These are phyloP conservation scores for Slavum lentiscoides DNA, from an alignment of 2,888 invertebrate species.

Conservation along the genomic window DNA sequence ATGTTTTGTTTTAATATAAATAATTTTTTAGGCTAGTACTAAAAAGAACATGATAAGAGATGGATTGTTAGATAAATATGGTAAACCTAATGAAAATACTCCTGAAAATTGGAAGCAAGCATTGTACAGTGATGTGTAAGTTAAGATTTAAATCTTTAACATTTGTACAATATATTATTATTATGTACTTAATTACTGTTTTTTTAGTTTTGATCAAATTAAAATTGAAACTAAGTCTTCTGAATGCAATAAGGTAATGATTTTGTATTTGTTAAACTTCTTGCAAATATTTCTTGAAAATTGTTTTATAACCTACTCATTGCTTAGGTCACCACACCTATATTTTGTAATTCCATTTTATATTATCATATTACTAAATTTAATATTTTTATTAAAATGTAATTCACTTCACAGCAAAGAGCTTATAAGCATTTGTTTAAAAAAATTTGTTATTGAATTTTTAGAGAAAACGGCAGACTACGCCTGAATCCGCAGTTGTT, in stretches of 20 bases:
- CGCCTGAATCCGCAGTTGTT: background rate
- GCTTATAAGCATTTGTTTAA: no score
- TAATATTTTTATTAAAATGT: no score
- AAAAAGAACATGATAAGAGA: constrained; percentile 88
- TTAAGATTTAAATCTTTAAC: background rate
- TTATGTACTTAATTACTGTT: constrained; percentile 41
- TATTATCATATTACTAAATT: no score
- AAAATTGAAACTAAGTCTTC: background rate
- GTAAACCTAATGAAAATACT: constrained; percentile 95
- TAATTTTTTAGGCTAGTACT: constrained; percentile 68
- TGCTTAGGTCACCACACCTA: no score
- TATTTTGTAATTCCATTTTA: no score
- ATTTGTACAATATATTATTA: background rate
- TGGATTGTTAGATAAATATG: constrained; percentile 91
- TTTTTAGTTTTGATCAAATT: constrained; percentile 11
- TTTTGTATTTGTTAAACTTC: background rate
- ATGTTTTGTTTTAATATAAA: constrained; percentile 13
- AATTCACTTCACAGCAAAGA: no score
- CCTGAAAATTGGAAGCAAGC: constrained; percentile 85
- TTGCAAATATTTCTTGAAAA: no score
- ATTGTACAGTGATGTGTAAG: constrained; percentile 35
- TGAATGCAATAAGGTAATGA: background rate
- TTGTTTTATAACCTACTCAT: no score
- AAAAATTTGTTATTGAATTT: background rate
- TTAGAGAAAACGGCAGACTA: constrained; percentile 29